phyloP scores from a whole-genome alignment of 2,888 invertebrate genomes.

The Iphiclides podalirius region DNA sequence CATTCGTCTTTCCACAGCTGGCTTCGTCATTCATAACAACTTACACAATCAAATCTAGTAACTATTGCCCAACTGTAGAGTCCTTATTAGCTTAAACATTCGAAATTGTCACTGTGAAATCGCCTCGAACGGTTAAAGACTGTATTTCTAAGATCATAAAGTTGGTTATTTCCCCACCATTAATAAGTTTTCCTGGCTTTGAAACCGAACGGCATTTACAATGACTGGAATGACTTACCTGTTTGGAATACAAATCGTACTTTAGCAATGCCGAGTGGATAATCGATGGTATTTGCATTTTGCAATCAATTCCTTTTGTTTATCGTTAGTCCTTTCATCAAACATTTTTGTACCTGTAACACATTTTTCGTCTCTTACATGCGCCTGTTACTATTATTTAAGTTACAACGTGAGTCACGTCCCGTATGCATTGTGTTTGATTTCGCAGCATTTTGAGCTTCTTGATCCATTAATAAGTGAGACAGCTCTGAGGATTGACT shows the following conservation, averaged over 20 bases:
- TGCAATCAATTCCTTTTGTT: constrained; percentile 6
- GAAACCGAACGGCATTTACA: constrained; percentile 25
- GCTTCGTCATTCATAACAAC: constrained; percentile 64
- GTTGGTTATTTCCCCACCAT: constrained; percentile 16
- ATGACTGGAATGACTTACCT: constrained; percentile 28
- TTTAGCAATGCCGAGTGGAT: constrained; percentile 9
- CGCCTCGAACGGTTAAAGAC: constrained; percentile 19
- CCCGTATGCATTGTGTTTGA: too few species aligned
- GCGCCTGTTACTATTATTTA: too few species aligned
- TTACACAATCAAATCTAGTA: constrained; percentile 37
- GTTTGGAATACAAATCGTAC: constrained; percentile 19
- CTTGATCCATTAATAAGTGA: too few species aligned
- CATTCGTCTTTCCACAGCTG: constrained; percentile 57
- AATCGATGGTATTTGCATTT: constrained; percentile 15
- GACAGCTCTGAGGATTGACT: too few species aligned
- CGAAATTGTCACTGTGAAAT: constrained; percentile 26
- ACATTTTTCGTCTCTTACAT: too few species aligned
- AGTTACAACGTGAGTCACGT: too few species aligned
- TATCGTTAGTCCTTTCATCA: background rate
- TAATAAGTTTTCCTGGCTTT: constrained; percentile 23
- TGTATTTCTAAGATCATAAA: constrained; percentile 5
- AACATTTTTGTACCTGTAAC: background rate
- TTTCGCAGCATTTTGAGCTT: too few species aligned
- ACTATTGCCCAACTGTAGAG: constrained; percentile 40
- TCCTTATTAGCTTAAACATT: constrained; percentile 34